These are phyloP conservation scores for Bombyx huttoni DNA, from an alignment of 2,888 invertebrate species.

Conservation along the genomic window DNA sequence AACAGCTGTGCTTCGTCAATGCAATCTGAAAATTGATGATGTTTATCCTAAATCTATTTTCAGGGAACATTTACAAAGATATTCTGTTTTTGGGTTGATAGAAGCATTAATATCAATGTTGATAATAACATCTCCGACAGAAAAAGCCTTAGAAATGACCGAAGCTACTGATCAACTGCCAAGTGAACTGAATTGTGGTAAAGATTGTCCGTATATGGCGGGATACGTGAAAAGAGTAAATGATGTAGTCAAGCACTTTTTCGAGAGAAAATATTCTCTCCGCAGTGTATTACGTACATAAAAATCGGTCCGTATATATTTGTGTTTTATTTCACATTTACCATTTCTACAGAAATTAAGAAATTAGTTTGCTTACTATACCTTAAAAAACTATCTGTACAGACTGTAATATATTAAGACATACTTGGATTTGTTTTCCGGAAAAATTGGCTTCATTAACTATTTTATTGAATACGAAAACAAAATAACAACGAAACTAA, in stretches of 20 bases:
- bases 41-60: slow-evolving; percentile 38
- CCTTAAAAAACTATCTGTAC: no score
- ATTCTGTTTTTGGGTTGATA: slow-evolving; percentile 44
- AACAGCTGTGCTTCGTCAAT: slow-evolving; percentile 38
- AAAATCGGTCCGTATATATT: background rate
- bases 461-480: no score
- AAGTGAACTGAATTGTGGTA: slow-evolving; percentile 20
- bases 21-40: slow-evolving; percentile 30
- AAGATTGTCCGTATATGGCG: slow-evolving; percentile 21
- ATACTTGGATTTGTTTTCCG: no score
- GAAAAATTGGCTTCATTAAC: no score
- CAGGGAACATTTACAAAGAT: slow-evolving; percentile 31
- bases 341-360: no score
- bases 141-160: slow-evolving; percentile 43
- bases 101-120: slow-evolving; percentile 53
- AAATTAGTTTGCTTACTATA: no score
- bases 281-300: slow-evolving; percentile 17
- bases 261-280: slow-evolving; percentile 33
- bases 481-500: no score
- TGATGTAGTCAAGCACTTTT: slow-evolving; percentile 41
- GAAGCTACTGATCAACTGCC: slow-evolving; percentile 35
- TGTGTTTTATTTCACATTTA: background rate
- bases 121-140: slow-evolving; percentile 45
- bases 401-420: no score
- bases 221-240: slow-evolving; percentile 43